Evolutionary conservation across 2,797 vertebrate genomes (phyloP).

Genomic region (Sebastolobus altivelis): DNA sequence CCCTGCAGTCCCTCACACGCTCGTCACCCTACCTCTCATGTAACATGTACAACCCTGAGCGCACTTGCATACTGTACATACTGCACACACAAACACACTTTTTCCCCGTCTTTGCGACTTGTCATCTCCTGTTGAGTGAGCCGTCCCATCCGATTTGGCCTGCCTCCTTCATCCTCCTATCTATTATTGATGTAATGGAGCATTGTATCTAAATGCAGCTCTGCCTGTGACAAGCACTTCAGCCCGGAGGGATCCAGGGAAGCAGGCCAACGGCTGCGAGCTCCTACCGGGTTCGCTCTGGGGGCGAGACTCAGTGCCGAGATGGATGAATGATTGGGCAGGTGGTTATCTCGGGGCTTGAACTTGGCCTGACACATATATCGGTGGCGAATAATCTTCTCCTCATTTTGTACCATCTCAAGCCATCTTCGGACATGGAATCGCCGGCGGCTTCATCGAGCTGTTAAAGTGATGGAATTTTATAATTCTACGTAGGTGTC

Average conservation of each 20-base stretch:
- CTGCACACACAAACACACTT: conserved; percentile 15
- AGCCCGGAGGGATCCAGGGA: conserved; percentile 66
- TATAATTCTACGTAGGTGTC: conserved; percentile 4
- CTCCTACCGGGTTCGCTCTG: conserved; percentile 53
- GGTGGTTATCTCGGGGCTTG: conserved; percentile 66
- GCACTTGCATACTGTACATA: conserved; percentile 31
- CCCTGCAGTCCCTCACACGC: conserved; percentile 43
- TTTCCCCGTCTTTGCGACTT: conserved; percentile 58
- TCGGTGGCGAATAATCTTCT: conserved; percentile 17
- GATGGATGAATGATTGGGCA: conserved; percentile 61
- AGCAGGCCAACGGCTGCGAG: conserved; percentile 64
- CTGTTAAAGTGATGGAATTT: not conserved
- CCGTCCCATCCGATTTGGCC: conserved; percentile 78
- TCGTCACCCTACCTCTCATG: conserved; percentile 49
- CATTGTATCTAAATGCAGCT: conserved; percentile 81
- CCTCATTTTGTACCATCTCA: conserved; percentile 25
- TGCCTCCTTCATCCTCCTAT: conserved; percentile 71
- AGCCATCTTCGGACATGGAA: conserved; percentile 8
- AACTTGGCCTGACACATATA: conserved; percentile 61
- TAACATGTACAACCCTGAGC: not conserved
- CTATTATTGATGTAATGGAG: conserved; percentile 85
- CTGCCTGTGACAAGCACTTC: conserved; percentile 74
- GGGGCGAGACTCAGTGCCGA: conserved; percentile 35
- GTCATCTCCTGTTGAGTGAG: conserved; percentile 80
- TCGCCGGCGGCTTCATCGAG: not conserved